A percentile compares a stretch with the other conserved stretches of the same genome.
phyloP scores from a whole-genome alignment of 2,113 vertebrate genomes.

The Felis chaus region DNA sequence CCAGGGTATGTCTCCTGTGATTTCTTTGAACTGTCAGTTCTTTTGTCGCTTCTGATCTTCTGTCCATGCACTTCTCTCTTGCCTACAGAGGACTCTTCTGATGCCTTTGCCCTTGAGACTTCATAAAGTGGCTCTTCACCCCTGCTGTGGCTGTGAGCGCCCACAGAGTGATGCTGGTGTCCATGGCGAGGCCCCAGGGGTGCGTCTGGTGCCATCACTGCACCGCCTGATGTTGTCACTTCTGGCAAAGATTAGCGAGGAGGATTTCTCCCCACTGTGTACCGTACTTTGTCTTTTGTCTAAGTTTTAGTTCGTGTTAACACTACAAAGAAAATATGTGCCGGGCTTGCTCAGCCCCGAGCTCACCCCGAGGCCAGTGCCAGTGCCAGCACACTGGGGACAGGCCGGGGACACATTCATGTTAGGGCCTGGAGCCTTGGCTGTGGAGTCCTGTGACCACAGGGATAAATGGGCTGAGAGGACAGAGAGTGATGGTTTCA shows the following conservation, averaged over 20 bases:
- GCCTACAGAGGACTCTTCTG: neutral
- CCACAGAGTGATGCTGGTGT: neutral
- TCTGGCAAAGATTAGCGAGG: neutral
- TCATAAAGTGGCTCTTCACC: neutral
- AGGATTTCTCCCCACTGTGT: neutral
- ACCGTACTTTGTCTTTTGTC: neutral
- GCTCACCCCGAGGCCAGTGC: neutral
- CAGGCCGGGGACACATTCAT: neutral
- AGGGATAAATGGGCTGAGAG: neutral
- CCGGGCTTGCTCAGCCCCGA: neutral
- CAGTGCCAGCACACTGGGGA: neutral
- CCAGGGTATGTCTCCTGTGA: neutral
- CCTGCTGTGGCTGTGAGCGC: neutral
- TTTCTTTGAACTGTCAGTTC: neutral
- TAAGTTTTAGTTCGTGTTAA: neutral
- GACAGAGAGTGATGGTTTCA: neutral
- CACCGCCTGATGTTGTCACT: neutral
- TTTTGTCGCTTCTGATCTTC: neutral
- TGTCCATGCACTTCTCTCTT: neutral
- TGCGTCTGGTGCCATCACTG: neutral
- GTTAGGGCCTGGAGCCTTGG: neutral
- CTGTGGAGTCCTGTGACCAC: neutral
- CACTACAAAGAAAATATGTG: neutral
- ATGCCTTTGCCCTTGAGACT: neutral
- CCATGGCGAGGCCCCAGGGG: neutral